Evolutionary conservation across 2,113 vertebrate species (phyloP), one percentile per base, ranked within the genome.

Genomic region (Grus americana): DNA sequence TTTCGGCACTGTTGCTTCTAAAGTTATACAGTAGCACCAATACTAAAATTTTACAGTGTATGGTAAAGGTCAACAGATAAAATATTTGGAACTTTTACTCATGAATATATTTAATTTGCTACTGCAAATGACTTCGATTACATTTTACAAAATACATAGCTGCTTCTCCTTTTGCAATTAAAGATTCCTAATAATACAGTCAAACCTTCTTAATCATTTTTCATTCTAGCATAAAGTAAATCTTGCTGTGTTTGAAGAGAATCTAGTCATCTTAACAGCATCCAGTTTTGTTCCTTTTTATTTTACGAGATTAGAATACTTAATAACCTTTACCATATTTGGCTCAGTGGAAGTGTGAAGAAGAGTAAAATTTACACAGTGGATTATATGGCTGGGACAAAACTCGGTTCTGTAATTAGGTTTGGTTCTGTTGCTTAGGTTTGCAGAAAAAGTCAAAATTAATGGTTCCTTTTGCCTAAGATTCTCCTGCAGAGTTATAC

Each of bases 161-260:
- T 86, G 55, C 82, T 88, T 80, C 79, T 93, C 38, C 8, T 82
- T 96, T 86, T 94, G 88, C 93, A 97, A 96, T 97, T 97, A 96
- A 96, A 93, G 92, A 81, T 94, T 97, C 75, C 72, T 93, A 97
- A 97, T 97, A 97, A 95, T 85, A 66, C 75, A 94, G 62, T 19
- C 59, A 38, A 95, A 80, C 92, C 74, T 87, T 86, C 90, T 93
- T 96, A 97, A 97, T 96, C 93, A 90, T 85, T 95, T 91, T 11
- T 97, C 96, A 97, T 94, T 96, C 93, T 96, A 96, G 89, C 96
- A 97, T 85, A 97, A 95, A 96, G 90, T 62, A 97, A 94, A 97
- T 89, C 93, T 96, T 87, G 86, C 95, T 95, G 94, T 94, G 81
- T 97, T 97, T 97, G 88, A 96, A 76, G 81, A 97, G 95, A 96